Evolutionary conservation across 2,113 vertebrate genomes (phyloP).

Genomic region (Chauna torquata): DNA sequence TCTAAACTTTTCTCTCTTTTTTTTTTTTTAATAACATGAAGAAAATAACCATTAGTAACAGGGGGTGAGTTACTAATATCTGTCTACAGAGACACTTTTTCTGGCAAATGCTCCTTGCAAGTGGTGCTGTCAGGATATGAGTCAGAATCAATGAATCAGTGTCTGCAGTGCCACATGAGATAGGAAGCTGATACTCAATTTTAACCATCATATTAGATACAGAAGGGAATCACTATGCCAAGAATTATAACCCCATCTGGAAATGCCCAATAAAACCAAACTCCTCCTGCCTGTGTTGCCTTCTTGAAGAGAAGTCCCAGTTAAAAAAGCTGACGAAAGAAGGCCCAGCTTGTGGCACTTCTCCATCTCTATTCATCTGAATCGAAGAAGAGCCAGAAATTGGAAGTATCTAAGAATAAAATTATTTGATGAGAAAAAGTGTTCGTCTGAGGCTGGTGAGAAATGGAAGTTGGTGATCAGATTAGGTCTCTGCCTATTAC

Average conservation of each 20-base stretch:
- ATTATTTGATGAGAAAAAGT: background rate
- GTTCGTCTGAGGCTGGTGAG: background rate
- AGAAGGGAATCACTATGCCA: background rate
- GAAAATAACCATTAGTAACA: background rate
- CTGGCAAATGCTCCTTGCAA: background rate
- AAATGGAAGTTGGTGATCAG: background rate
- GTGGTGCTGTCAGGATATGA: slow-evolving; percentile 11
- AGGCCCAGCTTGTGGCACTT: background rate
- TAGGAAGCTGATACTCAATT: background rate
- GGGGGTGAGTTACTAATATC: slow-evolving; percentile 14
- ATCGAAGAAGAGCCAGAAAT: background rate
- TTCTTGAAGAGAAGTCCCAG: background rate
- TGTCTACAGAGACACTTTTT: slow-evolving; percentile 26
- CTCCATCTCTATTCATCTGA: background rate
- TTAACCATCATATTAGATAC: background rate
- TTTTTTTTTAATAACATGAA: background rate
- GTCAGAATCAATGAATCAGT: slow-evolving; percentile 48
- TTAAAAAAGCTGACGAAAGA: background rate
- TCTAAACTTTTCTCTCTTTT: background rate
- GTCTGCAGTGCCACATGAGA: slow-evolving; percentile 7
- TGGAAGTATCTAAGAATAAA: background rate
- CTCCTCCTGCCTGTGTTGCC: background rate
- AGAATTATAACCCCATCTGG: background rate
- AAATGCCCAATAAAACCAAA: background rate
- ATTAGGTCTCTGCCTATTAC: background rate